phyloP scores from a whole-genome alignment of 2,888 invertebrate genomes.

The Epinotia demarniana region DNA sequence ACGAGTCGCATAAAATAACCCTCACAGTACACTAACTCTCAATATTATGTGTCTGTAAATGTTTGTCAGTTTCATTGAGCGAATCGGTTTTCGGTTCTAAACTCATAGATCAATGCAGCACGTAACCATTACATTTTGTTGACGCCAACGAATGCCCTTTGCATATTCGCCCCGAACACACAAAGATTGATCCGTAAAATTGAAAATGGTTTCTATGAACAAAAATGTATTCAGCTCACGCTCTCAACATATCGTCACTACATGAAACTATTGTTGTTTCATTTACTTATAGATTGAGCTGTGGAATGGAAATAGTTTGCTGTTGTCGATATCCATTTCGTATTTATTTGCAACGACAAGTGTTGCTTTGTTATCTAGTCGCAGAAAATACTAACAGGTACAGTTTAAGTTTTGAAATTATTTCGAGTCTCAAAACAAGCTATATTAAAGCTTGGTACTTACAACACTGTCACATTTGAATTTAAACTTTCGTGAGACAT shows the following conservation, averaged over 20 bases:
- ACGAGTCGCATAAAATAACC: no score
- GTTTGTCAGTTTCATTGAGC: constrained; percentile 54
- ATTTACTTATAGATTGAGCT: constrained; percentile 46
- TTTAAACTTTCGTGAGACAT: no score
- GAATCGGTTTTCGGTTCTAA: constrained; percentile 66
- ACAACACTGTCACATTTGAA: no score
- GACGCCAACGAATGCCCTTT: constrained; percentile 82
- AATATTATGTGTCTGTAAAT: not conserved
- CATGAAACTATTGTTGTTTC: constrained; percentile 61
- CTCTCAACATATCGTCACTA: constrained; percentile 73
- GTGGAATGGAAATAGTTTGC: constrained; percentile 43
- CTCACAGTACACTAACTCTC: not conserved
- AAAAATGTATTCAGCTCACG: constrained; percentile 81
- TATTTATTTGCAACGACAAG: constrained; percentile 12
- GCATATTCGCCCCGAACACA: constrained; percentile 81
- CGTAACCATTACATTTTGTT: constrained; percentile 83
- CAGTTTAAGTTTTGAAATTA: no score
- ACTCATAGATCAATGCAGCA: constrained; percentile 77
- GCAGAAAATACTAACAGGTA: no score
- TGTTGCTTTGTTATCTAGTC: not conserved
- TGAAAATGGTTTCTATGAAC: constrained; percentile 83
- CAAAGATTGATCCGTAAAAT: constrained; percentile 84
- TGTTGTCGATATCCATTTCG: constrained; percentile 29
- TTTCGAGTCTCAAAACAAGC: not conserved
- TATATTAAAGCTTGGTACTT: no score